A percentile compares a stretch with the other conserved stretches of the same genome.
These are phyloP conservation scores for Sitta carolinensis DNA, from an alignment of 2,797 vertebrate species.

Conservation along the genomic window DNA sequence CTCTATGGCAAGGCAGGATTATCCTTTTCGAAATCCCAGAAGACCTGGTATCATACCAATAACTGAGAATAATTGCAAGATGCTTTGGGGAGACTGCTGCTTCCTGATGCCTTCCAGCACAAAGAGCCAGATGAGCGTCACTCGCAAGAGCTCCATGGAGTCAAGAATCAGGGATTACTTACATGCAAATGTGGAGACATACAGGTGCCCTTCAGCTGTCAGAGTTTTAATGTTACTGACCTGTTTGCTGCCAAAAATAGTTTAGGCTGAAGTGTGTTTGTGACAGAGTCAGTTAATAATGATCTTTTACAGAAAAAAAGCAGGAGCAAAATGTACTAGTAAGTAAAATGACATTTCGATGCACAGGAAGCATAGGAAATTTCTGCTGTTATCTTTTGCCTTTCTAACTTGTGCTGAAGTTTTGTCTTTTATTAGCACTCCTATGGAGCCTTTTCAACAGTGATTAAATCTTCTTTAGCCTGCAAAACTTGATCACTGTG, in stretches of 20 bases:
- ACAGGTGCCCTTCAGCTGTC: background rate
- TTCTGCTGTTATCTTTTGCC: background rate
- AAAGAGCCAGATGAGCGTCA: rapidly evolving
- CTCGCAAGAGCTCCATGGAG: background rate
- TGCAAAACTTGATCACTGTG: background rate
- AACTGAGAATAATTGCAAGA: background rate
- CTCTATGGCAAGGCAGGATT: background rate
- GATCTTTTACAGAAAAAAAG: background rate
- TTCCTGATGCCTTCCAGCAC: background rate
- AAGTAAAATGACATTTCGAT: background rate
- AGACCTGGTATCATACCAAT: background rate
- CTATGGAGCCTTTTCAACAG: background rate
- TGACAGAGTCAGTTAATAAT: background rate
- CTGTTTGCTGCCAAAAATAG: background rate
- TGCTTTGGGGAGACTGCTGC: background rate
- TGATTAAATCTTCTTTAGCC: background rate
- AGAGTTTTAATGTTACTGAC: background rate
- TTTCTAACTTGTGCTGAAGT: background rate
- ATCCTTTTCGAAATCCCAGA: background rate
- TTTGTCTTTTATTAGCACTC: background rate
- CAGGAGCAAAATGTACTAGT: background rate
- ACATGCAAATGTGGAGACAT: background rate
- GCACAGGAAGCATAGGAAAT: background rate
- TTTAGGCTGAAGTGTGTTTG: background rate
- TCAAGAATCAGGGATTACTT: background rate